These are phyloP conservation scores for Lepidurus packardi DNA, from an alignment of 1,140 invertebrate genomes.

Conservation along the genomic window DNA sequence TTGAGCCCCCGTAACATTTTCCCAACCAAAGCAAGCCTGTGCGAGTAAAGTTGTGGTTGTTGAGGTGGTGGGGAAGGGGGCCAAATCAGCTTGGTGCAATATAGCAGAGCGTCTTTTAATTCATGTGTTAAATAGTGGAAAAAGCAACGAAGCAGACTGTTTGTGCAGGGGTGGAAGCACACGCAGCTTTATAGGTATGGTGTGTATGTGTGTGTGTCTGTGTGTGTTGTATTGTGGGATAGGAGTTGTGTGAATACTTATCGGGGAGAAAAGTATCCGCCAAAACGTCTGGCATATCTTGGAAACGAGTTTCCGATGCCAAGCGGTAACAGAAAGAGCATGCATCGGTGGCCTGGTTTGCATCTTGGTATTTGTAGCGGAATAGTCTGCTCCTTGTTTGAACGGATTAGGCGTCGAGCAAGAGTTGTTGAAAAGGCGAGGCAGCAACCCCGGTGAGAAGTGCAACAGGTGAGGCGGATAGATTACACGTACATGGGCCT, in stretches of 20 bases:
- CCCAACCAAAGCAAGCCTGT: not conserved
- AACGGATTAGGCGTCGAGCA: slow-evolving; percentile 14
- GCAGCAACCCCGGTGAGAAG: not conserved
- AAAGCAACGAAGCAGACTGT: slow-evolving; percentile 21
- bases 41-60: not conserved
- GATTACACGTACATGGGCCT: slow-evolving; percentile 10
- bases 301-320: not conserved
- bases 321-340: not conserved
- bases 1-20: slow-evolving; percentile 3
- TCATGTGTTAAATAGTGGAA: slow-evolving; percentile 19
- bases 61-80: not conserved
- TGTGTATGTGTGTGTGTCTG: not conserved
- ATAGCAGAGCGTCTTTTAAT: slow-evolving; percentile 7
- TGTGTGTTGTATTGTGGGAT: not conserved
- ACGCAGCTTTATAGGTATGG: not conserved
- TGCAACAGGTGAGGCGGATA: slow-evolving; percentile 18
- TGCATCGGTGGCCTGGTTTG: not conserved
- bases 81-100: not conserved
- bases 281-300: not conserved
- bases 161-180: slow-evolving; percentile 13
- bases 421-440: not conserved
- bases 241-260: slow-evolving; percentile 22
- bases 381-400: slow-evolving; percentile 19
- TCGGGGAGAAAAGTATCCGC: not conserved
- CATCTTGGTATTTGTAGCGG: slow-evolving; percentile 4